Base-by-base conservation (phyloP, 2,888 invertebrate species). In the Isoperla grammatica region DNA sequence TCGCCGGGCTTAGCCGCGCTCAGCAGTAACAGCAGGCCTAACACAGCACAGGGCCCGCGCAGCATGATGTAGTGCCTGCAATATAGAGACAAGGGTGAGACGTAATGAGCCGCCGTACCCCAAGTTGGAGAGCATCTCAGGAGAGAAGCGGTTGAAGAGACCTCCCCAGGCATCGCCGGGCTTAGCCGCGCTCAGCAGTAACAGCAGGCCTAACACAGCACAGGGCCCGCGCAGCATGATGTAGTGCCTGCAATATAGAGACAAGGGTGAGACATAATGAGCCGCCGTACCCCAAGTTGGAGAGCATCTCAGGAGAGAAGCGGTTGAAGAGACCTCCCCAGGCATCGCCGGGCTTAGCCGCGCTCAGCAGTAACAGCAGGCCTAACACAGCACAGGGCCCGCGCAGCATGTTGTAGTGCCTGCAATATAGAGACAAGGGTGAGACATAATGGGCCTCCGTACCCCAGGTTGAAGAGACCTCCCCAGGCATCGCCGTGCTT, bases 281-380 rank as follows among this genome's bases (percentile, higher is more conserved):
- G n/a, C 81, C 81, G 0, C 87, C 88, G 68, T 88, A 88, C 15
- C 88, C 89, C 74, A 89, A 77, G 73, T 89, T 89, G 61, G 87
- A 84, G 45, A 90, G 76, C 86, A 89, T 87, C 72, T 90, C 89
- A n/a, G 90, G 88, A 69, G 88, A 88, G 77, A 90, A 90, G 65
- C 91, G 82, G 75, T 90, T 91, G 77, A 90, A 91, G 20, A 89
- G 79, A 0, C 89, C 90, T 15, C 88, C 89, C 90, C 89, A 90
- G 40, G 85, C 87, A 65, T 83, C 42, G 9, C 39, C 43, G 43
- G 57, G 49, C 22, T 20, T 17, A 2, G 43, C 57, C 55, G 64
- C 42, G 60, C 58, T 37, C 63, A 63, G 4, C 20, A 62, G 39
- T 37, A 63, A 42, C 43, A 50, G 29, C 23, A 60, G 40, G 23